Evolutionary conservation across 2,797 vertebrate genomes (phyloP).

Genomic region (Muraenolepis orangiensis): DNA sequence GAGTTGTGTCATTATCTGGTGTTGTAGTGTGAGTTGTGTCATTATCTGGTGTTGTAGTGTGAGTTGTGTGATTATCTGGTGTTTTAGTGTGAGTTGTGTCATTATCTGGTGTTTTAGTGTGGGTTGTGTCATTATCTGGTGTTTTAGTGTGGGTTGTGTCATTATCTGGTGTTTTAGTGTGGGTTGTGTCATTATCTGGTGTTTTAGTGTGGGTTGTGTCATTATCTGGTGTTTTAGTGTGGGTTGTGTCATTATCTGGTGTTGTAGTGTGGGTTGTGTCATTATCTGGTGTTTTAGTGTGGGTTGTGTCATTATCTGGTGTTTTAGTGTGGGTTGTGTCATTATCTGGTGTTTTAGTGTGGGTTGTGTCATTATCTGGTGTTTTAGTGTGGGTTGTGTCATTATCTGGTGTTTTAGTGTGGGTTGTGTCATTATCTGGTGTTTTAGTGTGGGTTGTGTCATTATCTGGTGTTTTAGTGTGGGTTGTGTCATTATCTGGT

Average conservation of each 20-base stretch:
- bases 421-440: too few relatives aligned
- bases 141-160: too few relatives aligned
- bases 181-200: too few relatives aligned
- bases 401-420: conserved; percentile 56
- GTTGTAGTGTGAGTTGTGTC: too few relatives aligned
- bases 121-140: too few relatives aligned
- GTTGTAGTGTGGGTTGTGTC: conserved; percentile 48
- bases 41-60: too few relatives aligned
- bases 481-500: too few relatives aligned
- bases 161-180: not conserved
- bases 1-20: not conserved
- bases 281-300: too few relatives aligned
- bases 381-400: conserved; percentile 54
- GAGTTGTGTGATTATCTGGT: not conserved
- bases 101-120: conserved; percentile 56
- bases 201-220: too few relatives aligned
- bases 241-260: conserved; percentile 59
- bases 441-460: too few relatives aligned
- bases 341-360: too few relatives aligned
- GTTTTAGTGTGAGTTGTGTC: conserved; percentile 54
- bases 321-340: too few relatives aligned
- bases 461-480: not conserved
- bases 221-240: conserved; percentile 36
- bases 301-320: not conserved
- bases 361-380: not conserved